A percentile compares a stretch with the other conserved stretches of the same genome.
Evolutionary conservation across 2,113 vertebrate genomes (phyloP).

Genomic region (Pedetes capensis): DNA sequence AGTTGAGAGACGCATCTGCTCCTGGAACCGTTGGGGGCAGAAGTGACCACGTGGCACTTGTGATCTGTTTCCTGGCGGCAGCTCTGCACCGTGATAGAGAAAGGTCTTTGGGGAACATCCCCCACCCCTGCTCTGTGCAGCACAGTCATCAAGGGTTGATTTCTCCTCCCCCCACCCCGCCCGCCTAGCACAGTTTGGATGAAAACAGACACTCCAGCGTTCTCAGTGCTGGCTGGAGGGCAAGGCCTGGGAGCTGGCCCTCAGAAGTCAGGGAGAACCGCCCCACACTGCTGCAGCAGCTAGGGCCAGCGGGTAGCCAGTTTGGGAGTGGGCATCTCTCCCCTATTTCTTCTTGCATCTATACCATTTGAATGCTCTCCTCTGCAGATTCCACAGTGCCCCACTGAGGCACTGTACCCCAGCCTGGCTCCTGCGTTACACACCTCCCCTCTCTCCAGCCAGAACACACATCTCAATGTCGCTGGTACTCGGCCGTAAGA

Average conservation of each 20-base stretch:
- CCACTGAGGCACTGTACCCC: background rate
- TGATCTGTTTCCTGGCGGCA: background rate
- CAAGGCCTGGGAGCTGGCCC: background rate
- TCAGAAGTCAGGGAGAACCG: background rate
- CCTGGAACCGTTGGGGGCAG: background rate
- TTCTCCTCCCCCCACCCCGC: no score
- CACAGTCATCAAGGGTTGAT: background rate
- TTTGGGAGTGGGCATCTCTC: background rate
- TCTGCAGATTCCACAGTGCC: background rate
- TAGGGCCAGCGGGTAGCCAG: background rate
- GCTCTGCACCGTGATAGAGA: accelerated
- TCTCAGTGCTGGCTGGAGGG: accelerated
- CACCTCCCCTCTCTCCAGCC: background rate
- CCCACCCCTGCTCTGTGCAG: background rate
- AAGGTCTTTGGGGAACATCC: background rate
- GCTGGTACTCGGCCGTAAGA: background rate
- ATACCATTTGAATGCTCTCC: background rate
- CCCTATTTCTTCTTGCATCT: background rate
- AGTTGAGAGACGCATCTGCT: background rate
- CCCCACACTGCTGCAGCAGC: background rate
- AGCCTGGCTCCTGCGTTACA: accelerated
- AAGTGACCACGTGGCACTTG: background rate
- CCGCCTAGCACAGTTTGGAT: no score
- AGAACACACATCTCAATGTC: background rate
- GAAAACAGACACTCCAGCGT: no score